phyloP scores from a whole-genome alignment of 2,113 vertebrate species.

The Epinephelus moara region DNA sequence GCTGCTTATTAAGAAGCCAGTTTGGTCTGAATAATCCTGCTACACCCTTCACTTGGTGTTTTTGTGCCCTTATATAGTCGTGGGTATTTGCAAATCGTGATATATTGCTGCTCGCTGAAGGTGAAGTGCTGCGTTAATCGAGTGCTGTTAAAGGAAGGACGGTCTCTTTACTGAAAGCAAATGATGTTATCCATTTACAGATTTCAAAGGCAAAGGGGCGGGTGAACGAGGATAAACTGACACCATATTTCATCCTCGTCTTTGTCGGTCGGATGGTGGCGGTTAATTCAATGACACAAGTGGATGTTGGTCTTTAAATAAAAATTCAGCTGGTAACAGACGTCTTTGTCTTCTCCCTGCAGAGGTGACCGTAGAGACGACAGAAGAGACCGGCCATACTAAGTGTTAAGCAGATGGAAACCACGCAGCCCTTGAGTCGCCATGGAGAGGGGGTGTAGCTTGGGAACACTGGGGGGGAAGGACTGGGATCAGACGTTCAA shows the following conservation, averaged over 20 bases:
- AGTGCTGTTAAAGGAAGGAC: conserved; percentile 19
- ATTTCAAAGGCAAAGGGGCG: not conserved
- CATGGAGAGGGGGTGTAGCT: conserved; percentile 27
- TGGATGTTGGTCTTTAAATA: not conserved
- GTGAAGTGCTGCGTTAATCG: conserved; percentile 1
- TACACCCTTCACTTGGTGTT: not conserved
- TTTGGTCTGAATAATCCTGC: conserved; percentile 2
- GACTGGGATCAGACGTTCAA: conserved; percentile 44
- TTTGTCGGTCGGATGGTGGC: not conserved
- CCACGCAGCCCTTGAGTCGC: conserved; percentile 57
- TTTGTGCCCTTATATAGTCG: not conserved
- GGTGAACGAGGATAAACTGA: not conserved
- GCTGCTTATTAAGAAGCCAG: not conserved
- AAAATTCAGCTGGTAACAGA: not conserved
- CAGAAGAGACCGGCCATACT: conserved; percentile 87
- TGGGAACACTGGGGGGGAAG: not conserved
- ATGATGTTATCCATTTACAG: not conserved
- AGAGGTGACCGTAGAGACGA: conserved; percentile 88
- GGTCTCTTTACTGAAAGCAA: not conserved
- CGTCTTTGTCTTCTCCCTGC: conserved; percentile 29
- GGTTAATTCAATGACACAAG: conserved; percentile 26
- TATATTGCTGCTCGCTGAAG: conserved; percentile 26
- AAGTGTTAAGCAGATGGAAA: conserved; percentile 41
- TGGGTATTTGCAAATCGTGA: not conserved
- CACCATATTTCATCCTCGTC: not conserved